These are phyloP conservation scores for Holothuria glaberrima DNA, from an alignment of 35 echinoderm and acorn worm genomes.

Conservation along the genomic window DNA sequence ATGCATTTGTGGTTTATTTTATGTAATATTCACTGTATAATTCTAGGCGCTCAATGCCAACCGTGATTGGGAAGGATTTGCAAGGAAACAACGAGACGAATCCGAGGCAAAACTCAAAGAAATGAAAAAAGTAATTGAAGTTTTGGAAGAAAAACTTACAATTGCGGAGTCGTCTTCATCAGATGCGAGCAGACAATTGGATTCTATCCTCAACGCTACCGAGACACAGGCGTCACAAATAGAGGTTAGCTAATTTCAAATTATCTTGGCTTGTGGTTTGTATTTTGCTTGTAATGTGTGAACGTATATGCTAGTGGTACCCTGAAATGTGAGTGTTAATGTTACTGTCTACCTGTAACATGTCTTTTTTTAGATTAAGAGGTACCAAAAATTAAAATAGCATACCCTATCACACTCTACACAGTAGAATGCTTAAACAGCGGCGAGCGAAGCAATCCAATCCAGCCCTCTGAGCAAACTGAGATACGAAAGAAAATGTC, in stretches of 20 bases:
- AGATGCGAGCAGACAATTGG: conserved; percentile 40
- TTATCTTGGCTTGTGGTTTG: too few relatives aligned
- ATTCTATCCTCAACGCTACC: conserved; percentile 35
- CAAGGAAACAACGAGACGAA: neutral
- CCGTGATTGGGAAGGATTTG: conserved; percentile 25
- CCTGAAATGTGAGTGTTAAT: too few relatives aligned
- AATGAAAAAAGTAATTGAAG: neutral
- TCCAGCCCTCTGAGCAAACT: too few relatives aligned
- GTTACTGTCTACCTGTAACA: too few relatives aligned
- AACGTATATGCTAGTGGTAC: too few relatives aligned
- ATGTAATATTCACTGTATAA: neutral
- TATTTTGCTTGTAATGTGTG: too few relatives aligned
- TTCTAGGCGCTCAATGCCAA: conserved; percentile 18
- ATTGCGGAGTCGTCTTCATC: conserved; percentile 34
- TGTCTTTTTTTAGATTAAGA: too few relatives aligned
- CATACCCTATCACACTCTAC: too few relatives aligned
- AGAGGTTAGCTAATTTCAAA: neutral
- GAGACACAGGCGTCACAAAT: conserved; percentile 30
- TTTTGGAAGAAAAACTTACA: conserved; percentile 11
- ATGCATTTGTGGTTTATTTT: neutral
- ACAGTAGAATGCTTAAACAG: too few relatives aligned
- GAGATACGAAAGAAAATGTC: too few relatives aligned
- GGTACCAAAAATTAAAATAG: too few relatives aligned
- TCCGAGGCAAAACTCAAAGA: neutral
- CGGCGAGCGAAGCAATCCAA: too few relatives aligned